Conservation (phyloP, 2,113 vertebrate species). For the Crotalus horridus region DNA sequence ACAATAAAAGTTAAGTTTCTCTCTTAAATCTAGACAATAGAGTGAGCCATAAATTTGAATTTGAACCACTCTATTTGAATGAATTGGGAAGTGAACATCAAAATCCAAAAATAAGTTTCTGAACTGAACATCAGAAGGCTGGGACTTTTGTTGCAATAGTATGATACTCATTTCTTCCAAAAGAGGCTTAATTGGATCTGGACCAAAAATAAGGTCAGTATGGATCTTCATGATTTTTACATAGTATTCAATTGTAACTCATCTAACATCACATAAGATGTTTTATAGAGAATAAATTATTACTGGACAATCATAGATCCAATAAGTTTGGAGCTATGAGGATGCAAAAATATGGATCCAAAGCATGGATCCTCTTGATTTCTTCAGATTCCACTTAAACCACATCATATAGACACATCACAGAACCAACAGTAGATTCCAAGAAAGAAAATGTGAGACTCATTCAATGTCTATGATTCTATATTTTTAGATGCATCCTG, state of each 20-base stretch:
- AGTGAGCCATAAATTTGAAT: background rate
- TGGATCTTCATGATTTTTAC: background rate
- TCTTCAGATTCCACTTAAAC: background rate
- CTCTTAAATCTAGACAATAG: background rate
- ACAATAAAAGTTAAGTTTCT: background rate
- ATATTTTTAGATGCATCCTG: background rate
- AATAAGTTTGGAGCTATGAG: background rate
- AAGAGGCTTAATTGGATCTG: background rate
- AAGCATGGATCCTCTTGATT: background rate
- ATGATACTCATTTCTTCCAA: background rate
- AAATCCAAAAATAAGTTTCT: background rate
- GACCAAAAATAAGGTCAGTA: background rate
- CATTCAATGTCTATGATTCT: background rate
- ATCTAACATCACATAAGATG: background rate
- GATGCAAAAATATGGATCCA: background rate
- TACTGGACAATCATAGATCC: background rate
- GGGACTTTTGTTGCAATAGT: background rate
- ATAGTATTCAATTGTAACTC: background rate
- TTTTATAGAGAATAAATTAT: background rate
- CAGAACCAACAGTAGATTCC: background rate
- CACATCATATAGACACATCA: background rate
- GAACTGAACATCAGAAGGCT: background rate
- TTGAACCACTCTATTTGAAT: background rate
- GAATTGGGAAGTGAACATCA: background rate
- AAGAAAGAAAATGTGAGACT: background rate